Evolutionary conservation across 2,113 vertebrate species (phyloP).

Genomic region (Neodontobutis hainanensis): DNA sequence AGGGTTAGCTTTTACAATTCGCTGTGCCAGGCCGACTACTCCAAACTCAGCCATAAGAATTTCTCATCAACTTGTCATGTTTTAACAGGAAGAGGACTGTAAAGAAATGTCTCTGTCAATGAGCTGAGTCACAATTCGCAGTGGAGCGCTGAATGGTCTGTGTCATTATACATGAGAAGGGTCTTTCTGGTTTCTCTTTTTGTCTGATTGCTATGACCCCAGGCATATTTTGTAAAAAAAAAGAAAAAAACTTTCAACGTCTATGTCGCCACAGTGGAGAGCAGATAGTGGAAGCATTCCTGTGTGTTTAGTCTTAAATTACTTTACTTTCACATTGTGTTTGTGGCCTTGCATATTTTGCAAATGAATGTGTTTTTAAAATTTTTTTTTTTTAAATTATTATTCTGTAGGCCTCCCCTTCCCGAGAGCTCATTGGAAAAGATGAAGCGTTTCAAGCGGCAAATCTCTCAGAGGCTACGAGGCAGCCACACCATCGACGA

Average conservation of each 20-base stretch:
- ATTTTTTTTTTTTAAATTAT: not conserved
- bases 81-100: constrained; percentile 55
- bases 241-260: no score
- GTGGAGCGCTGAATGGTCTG: constrained; percentile 10
- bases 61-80: constrained; percentile 57
- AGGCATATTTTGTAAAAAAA: constrained; percentile 26
- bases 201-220: constrained; percentile 19
- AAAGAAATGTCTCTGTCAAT: constrained; percentile 35
- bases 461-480: constrained; percentile 90
- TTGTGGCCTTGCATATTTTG: not conserved
- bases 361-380: not conserved
- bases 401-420: constrained; percentile 80
- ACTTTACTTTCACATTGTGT: not conserved
- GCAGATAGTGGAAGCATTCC: not conserved
- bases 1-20: constrained; percentile 59
- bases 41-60: constrained; percentile 54
- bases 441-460: constrained; percentile 97
- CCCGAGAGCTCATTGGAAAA: constrained; percentile 82
- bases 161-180: constrained; percentile 24
- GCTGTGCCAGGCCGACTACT: constrained; percentile 30
- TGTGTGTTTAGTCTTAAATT: not conserved
- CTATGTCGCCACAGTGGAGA: constrained; percentile 15
- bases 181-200: constrained; percentile 5
- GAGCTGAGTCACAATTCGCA: constrained; percentile 67
- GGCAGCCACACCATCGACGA: constrained; percentile 97